A percentile compares a stretch with the other conserved stretches of the same genome.
These are phyloP conservation scores for Rhagonycha fulva DNA, from an alignment of 2,888 invertebrate species.

Conservation along the genomic window DNA sequence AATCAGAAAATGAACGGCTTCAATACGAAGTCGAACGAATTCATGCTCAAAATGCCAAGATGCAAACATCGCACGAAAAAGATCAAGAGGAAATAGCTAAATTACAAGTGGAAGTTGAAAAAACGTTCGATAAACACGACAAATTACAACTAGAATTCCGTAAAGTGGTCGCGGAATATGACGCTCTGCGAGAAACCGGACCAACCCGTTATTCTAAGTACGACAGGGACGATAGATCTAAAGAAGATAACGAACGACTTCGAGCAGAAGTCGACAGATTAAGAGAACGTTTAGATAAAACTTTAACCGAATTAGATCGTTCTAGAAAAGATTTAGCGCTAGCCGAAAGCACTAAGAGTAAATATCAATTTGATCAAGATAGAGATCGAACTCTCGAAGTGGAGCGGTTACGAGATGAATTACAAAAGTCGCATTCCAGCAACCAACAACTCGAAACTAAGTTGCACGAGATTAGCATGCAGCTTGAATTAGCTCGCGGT, in stretches of 20 bases:
- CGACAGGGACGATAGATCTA: constrained; percentile 69
- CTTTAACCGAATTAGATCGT: constrained; percentile 77
- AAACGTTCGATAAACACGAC: constrained; percentile 89
- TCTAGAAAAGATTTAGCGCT: constrained; percentile 77
- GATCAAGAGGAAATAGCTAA: constrained; percentile 88
- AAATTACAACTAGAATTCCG: constrained; percentile 81
- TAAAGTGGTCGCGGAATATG: constrained; percentile 78
- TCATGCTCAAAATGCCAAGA: constrained; percentile 84
- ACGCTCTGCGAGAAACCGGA: constrained; percentile 78
- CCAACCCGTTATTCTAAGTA: constrained; percentile 75
- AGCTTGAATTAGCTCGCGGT: constrained; percentile 77
- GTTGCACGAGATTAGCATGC: constrained; percentile 79
- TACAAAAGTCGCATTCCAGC: constrained; percentile 67
- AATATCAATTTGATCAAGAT: constrained; percentile 77
- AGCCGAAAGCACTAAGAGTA: constrained; percentile 76
- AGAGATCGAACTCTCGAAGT: constrained; percentile 66
- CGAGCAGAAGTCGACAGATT: constrained; percentile 82
- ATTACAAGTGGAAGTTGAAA: constrained; percentile 85
- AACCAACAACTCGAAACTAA: constrained; percentile 75
- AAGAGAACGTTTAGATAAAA: constrained; percentile 79
- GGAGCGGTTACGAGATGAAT: constrained; percentile 74
- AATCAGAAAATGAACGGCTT: constrained; percentile 81
- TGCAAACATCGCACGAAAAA: constrained; percentile 83
- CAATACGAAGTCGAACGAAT: constrained; percentile 86
- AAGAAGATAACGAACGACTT: constrained; percentile 77